phyloP scores from a whole-genome alignment of 2,888 invertebrate species.

The Cybosia mesomella region DNA sequence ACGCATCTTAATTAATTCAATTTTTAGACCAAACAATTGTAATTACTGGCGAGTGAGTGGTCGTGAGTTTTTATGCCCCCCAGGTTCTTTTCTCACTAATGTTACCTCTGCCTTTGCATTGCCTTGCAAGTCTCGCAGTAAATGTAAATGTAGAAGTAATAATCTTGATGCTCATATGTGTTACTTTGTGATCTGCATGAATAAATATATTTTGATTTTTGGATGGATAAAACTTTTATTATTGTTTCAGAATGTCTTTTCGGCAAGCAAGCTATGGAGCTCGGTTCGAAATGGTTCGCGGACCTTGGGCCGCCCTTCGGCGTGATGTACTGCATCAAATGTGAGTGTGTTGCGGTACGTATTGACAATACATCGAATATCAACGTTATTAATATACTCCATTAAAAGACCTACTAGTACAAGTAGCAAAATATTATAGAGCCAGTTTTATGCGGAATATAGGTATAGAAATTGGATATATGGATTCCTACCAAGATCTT shows the following conservation, averaged over 20 bases:
- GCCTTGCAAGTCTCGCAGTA: too few species aligned
- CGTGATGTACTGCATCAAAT: conserved; percentile 97
- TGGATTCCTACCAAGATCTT: not conserved
- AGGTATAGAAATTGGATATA: not conserved
- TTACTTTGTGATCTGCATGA: not conserved
- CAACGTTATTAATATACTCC: not conserved
- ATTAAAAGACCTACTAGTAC: not conserved
- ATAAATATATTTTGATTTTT: not conserved
- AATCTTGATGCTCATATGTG: too few species aligned
- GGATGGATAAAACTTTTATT: not conserved
- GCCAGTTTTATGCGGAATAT: not conserved
- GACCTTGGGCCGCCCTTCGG: conserved; percentile 97
- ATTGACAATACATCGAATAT: conserved; percentile 37
- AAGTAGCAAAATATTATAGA: not conserved
- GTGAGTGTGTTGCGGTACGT: conserved; percentile 98
- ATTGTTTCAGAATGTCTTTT: conserved; percentile 96
- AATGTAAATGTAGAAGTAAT: too few species aligned
- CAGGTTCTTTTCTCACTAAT: too few species aligned
- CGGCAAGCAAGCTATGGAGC: conserved; percentile 94
- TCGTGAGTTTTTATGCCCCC: too few species aligned
- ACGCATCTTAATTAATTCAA: too few species aligned
- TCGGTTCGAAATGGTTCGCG: conserved; percentile 97
- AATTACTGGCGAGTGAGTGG: too few species aligned
- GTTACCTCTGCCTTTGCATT: too few species aligned
- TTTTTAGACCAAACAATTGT: too few species aligned